Base-by-base conservation (phyloP, 2,797 vertebrate species). In the Odontamblyopus rebecca region DNA sequence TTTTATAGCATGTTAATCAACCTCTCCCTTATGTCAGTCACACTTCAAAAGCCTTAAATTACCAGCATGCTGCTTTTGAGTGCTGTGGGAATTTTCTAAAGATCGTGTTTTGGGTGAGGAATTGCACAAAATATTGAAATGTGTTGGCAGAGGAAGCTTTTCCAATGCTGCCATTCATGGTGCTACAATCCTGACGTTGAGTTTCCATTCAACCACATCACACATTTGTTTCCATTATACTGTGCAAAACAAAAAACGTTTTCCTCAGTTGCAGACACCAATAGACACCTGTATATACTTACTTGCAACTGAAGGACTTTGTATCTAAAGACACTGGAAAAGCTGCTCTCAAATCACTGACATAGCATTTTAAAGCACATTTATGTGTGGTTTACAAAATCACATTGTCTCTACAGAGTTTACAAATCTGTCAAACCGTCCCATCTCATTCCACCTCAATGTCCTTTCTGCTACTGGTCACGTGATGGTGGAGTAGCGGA, bases 261-360 rank as follows among this genome's bases (percentile, higher is more conserved):
- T 74, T 26, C 16, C 68, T 18, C 26, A 61, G n/a, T 57, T 67
- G 38, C 72, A 30, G 74, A 62, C 68, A 71, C 74, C 7, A 50
- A 30, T 67, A 72, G 63, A 82, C 80, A 85, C 82, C 76, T 87
- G 71, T 88, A 84, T 68, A 1, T 79, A 80, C 87, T 88, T 88
- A 78, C 85, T 69, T 70, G 81, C 44, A 27, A 51, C 64, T 60
- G 19, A 72, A 12, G 3, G 65, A 27, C 72, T 19, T 41, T 54
- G n/a, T 15, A 71, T 56, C 13, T 30, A 62, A 83, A 12, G 41
- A 65, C n/a, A 38, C 35, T 50, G 12, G 32, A 19, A 66, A 76
- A 60, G 50, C 70, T 76, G 64, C 70, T 80, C 70, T 66, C 0
- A 26, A 71, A 50, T 74, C 73, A 62, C 53, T 32, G 68, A 59